Conservation (phyloP, 1,140 invertebrate genomes). For the Adoxophyes honmai region DNA sequence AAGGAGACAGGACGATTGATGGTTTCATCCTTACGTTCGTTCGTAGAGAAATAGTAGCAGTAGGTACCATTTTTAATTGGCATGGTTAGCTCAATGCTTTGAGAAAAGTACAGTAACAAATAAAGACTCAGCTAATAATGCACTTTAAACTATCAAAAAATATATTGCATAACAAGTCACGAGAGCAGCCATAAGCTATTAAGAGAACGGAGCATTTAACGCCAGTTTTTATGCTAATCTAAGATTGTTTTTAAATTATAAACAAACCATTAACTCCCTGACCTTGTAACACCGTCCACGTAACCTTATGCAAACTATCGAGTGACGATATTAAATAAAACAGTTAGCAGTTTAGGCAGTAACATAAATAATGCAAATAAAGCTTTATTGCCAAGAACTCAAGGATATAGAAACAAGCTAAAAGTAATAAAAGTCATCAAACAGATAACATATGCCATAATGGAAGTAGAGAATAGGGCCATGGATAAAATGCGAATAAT, state of each 20-base stretch:
- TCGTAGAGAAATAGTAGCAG: too few species aligned
- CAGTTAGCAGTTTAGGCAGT: neutral
- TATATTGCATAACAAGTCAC: too few species aligned
- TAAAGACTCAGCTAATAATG: too few species aligned
- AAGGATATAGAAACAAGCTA: constrained; percentile 1
- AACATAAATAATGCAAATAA: neutral
- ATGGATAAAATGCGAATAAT: neutral
- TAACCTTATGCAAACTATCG: neutral
- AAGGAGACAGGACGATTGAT: too few species aligned
- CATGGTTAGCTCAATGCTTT: too few species aligned
- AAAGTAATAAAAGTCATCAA: constrained; percentile 3
- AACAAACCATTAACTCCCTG: constrained; percentile 4
- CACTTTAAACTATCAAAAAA: too few species aligned
- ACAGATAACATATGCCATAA: neutral
- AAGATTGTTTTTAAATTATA: neutral
- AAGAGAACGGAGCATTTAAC: too few species aligned
- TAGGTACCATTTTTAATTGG: too few species aligned
- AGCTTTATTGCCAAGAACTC: neutral
- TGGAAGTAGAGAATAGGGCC: neutral
- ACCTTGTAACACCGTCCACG: neutral
- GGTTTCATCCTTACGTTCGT: too few species aligned
- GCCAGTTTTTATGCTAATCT: neutral
- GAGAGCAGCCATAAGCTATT: too few species aligned
- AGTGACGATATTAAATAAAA: constrained; percentile 5
- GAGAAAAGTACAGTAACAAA: too few species aligned